Evolutionary conservation across 1,140 invertebrate species (phyloP), one percentile per base, ranked within the genome.

Genomic region (Drosophila mayri): DNA sequence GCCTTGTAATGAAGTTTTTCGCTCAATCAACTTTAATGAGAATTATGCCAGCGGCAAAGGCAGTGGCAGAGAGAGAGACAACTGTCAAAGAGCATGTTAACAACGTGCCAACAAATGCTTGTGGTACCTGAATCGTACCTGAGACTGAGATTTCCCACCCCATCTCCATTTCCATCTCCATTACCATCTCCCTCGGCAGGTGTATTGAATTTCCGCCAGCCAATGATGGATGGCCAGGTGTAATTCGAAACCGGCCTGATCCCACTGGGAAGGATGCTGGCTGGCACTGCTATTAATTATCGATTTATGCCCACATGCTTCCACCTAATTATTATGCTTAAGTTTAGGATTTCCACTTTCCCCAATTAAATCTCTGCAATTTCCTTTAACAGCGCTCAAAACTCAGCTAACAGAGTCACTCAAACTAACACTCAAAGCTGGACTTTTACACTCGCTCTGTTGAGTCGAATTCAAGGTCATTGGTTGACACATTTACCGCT

Each of bases 1-100:
- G 52, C 49, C 47, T 57, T 79, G 84, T 76, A 88, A 88, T 88
- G 84, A 88, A 88, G 84, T 88, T 88, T 88, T 81, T 75, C 85
- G 85, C 86, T 90, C 85, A 90, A 90, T 90, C 85, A 90, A 90
- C 78, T 90, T 90, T 90, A 85, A 90, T 90, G 80, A 79, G 74
- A 81, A 85, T 90, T 76, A 72, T 79, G 85, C 85, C 67, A 49
- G 38, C 22, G 71, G 85, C 85, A 64, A 41, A 60, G 41, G 38
- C 38, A 40, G 16, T 18, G 22, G 47, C 14, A 25, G n/a, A 43
- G 55, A 77, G 67, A 55, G 35, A 25, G 62, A 72, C 79, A 79
- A 67, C 64, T 49, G 76, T 74, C 65, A 88, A 88, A 74, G 70
- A 78, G 62, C 77, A 90, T 88, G 84, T 90, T 81, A 88, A 90